Conservation (phyloP, 2,888 invertebrate genomes). For the Taenaris catops region DNA sequence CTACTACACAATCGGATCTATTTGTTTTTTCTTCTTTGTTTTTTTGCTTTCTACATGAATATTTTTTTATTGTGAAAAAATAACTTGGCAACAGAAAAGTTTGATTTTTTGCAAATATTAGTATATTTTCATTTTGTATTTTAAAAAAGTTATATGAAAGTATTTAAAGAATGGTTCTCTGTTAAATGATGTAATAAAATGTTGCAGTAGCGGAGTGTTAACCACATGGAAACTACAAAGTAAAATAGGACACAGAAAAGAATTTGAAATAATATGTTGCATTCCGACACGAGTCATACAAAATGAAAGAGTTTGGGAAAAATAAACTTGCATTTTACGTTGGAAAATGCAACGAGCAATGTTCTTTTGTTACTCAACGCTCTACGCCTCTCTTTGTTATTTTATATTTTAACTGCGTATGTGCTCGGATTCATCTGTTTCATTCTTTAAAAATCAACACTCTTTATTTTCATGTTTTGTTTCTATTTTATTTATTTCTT, state of each 20-base stretch:
- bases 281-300: constrained; percentile 36
- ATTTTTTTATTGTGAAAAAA: too few species aligned
- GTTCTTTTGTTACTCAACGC: constrained; percentile 33
- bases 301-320: constrained; percentile 35
- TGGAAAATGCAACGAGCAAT: constrained; percentile 34
- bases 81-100: too few species aligned
- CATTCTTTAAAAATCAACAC: constrained; percentile 33
- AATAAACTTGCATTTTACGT: constrained; percentile 35
- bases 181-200: constrained; percentile 4
- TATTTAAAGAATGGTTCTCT: too few species aligned
- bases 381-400: constrained; percentile 31
- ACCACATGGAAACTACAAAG: constrained; percentile 33
- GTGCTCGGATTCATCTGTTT: constrained; percentile 31
- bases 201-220: constrained; percentile 21
- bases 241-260: constrained; percentile 31
- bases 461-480: constrained; percentile 26
- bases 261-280: constrained; percentile 39
- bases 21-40: too few species aligned
- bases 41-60: too few species aligned
- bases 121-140: too few species aligned
- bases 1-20: too few species aligned
- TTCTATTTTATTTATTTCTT: constrained; percentile 19
- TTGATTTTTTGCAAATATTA: too few species aligned
- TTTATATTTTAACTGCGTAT: constrained; percentile 34
- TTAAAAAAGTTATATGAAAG: too few species aligned